Evolutionary conservation across 2,888 invertebrate species (phyloP), one percentile per base, ranked within the genome.

Genomic region (Hypsopygia costalis): DNA sequence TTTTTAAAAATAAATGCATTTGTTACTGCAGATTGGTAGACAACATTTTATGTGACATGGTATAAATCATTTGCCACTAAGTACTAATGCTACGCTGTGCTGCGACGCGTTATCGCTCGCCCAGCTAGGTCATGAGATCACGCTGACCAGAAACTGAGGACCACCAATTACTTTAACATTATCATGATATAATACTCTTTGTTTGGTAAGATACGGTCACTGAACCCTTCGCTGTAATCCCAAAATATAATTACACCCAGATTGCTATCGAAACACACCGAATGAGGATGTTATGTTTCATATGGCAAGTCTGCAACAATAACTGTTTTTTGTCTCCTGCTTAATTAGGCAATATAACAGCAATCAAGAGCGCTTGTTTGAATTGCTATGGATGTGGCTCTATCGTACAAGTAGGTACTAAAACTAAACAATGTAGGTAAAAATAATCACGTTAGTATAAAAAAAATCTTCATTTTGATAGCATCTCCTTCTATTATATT

Each of bases 221-320:
- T 60, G 63, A 70, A 51, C 71, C 53, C 49, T 41, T 40, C 42
- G 32, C 34, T 51, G 55, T 73, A 71, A 72, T 69, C 70, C 69
- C 57, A 55, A 69, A 68, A 69, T 67, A 67, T 80, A 82, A 85
- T 83, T 81, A 78, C 63, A 47, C 43, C 21, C 43, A 68, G 81
- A 85, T 85, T 50, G 45, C 60, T 75, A 85, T 85, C 82, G 48
- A 44, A 46, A 46, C 49, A 46, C 49, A 67, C 64, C 59, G 71
- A 73, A 71, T 69, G 72, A 76, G 75, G 72, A 78, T 78, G 81
- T 76, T 77, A 72, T 73, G 73, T 74, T 71, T 68, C 57, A 56
- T 58, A 53, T 49, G 49, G 51, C 49, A 51, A 44, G 50, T 46
- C 50, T 46, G 45, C 44, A 59, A 62, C 58, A 57, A 62, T 52